Base-by-base conservation (phyloP, 2,888 invertebrate genomes). In the Meganola albula region DNA sequence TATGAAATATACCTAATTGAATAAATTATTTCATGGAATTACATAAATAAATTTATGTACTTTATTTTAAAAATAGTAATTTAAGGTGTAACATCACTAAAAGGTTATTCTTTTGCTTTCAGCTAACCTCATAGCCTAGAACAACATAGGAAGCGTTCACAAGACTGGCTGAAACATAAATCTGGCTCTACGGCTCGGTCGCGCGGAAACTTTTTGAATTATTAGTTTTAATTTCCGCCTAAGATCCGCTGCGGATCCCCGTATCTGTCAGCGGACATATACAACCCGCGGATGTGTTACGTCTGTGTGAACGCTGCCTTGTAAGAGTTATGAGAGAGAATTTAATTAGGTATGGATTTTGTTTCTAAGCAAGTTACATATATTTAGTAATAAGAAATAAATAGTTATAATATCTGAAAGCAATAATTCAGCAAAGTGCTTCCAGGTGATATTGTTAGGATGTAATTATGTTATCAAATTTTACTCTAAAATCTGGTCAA, bases 181-280 rank as follows among this genome's bases (percentile, higher is more conserved):
- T 85, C 83, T 73, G 63, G 66, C 70, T 67, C 59, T 74, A 74
- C 74, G 75, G 80, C 67, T 75, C 79, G 79, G 80, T 82, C 76
- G 82, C 80, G 72, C 68, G 82, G 79, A 84, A 85, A 85, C 83
- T 85, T 86, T 87, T 86, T 87, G 87, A 87, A 84, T 86, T 87
- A 87, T 87, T 87, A 87, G 85, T 86, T 87, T 87, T 87, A 87
- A 87, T 87, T 87, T 87, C 87, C 87, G 87, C 75, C 73, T 75
- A 78, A 84, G 84, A 85, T 84, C 83, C 82, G 84, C 74, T 59
- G 63, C 65, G 61, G 63, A 69, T 70, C 70, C 68, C 77, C 71
- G 78, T 80, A 82, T 83, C 83, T 82, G 82, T 84, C 83, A 80
- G 65, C 63, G 64, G 53, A 53, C 63, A 66, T 73, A 69, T 71